Conservation (phyloP, 2,888 invertebrate species). For the Lampropteryx suffumata region DNA sequence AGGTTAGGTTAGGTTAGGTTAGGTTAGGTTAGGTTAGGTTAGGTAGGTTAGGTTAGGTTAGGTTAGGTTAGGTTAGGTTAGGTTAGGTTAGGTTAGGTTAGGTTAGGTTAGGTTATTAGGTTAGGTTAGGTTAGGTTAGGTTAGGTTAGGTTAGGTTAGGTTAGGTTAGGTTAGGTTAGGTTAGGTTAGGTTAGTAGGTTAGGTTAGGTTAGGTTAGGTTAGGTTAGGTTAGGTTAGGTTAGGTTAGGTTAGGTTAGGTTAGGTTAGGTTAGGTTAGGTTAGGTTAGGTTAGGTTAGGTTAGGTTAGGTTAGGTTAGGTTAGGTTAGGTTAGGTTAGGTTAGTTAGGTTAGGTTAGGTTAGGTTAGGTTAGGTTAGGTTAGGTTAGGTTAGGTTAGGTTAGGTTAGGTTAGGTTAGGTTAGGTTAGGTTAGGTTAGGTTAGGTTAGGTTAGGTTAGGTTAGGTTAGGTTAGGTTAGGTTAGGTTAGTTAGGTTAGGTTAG, state of each 20-base stretch:
- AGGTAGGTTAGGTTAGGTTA: constrained; percentile 34
- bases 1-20: too few relatives aligned
- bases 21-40: constrained; percentile 28
- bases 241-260: constrained; percentile 23
- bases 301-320: too few relatives aligned
- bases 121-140: constrained; percentile 20
- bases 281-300: too few relatives aligned
- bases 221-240: constrained; percentile 21
- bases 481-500: too few relatives aligned
- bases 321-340: too few relatives aligned
- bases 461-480: too few relatives aligned
- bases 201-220: constrained; percentile 12
- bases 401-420: too few relatives aligned
- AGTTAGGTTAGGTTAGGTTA: too few relatives aligned
- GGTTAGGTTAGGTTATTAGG: constrained; percentile 21
- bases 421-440: too few relatives aligned
- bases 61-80: constrained; percentile 35
- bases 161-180: constrained; percentile 29
- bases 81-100: constrained; percentile 33
- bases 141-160: constrained; percentile 25
- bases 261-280: constrained; percentile 24
- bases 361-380: too few relatives aligned
- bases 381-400: too few relatives aligned
- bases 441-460: too few relatives aligned
- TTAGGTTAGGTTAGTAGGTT: constrained; percentile 23